phyloP scores from a whole-genome alignment of 2,113 vertebrate species.

The Colaptes auratus region DNA sequence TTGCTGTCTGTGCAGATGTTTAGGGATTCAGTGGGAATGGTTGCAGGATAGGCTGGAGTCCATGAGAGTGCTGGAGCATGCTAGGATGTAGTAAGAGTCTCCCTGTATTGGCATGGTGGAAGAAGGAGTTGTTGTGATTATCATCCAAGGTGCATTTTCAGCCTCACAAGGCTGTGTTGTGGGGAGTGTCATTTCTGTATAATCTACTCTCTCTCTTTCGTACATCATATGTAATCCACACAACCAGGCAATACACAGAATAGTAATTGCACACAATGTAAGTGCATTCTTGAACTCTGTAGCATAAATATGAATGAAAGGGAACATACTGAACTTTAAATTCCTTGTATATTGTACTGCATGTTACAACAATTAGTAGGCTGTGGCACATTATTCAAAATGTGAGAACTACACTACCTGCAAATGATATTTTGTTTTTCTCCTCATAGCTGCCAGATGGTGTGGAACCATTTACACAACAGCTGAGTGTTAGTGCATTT shows the following conservation, averaged over 20 bases:
- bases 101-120: background rate
- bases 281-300: background rate
- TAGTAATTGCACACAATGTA: background rate
- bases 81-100: background rate
- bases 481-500: slow-evolving; percentile 28
- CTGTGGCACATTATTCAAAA: slow-evolving; percentile 52
- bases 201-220: background rate
- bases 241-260: background rate
- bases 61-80: background rate
- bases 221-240: background rate
- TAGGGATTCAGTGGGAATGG: background rate
- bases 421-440: slow-evolving; percentile 61
- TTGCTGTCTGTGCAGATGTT: background rate
- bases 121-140: background rate
- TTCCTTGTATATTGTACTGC: slow-evolving; percentile 25
- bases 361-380: slow-evolving; percentile 42
- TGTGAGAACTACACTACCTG: slow-evolving; percentile 42
- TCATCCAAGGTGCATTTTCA: background rate
- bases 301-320: slow-evolving; percentile 52
- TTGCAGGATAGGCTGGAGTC: background rate
- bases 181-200: background rate
- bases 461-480: slow-evolving; percentile 51
- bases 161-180: accelerated
- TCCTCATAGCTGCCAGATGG: slow-evolving; percentile 58
- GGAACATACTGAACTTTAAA: slow-evolving; percentile 5